Evolutionary conservation across 1,140 invertebrate genomes (phyloP).

Genomic region (Trichogramma pretiosum): DNA sequence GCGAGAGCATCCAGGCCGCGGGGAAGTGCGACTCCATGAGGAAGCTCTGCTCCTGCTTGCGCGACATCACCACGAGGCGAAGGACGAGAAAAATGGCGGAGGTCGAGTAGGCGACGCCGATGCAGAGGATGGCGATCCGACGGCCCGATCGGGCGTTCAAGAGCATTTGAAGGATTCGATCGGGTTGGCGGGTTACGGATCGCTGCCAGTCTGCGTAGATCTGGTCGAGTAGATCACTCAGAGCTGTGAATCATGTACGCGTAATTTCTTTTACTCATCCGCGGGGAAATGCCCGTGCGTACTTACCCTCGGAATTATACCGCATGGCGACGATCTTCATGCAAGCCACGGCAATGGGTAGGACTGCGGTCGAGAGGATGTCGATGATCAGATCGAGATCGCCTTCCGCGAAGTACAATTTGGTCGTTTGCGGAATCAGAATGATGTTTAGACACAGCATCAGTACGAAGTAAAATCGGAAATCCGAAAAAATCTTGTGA

Average conservation of each 20-base stretch:
- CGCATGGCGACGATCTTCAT: conserved; percentile 1
- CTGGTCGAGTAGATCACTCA: conserved; percentile 9
- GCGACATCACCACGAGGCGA: neutral
- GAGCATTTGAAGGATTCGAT: too few species aligned
- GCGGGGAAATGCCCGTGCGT: too few species aligned
- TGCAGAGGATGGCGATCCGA: neutral
- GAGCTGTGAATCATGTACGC: too few species aligned
- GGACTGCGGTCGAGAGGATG: neutral
- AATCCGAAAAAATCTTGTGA: too few species aligned
- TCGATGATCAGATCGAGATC: conserved; percentile 3
- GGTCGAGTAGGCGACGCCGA: neutral
- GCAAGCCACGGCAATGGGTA: neutral
- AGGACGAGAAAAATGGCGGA: neutral
- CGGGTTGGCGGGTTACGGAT: conserved; percentile 1
- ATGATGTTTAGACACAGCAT: too few species aligned
- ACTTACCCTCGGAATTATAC: conserved; percentile 1
- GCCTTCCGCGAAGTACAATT: neutral
- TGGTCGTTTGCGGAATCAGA: neutral
- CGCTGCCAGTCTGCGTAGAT: conserved; percentile 18
- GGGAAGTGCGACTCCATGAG: neutral
- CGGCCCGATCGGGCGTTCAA: neutral
- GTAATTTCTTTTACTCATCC: too few species aligned
- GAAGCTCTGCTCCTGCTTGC: neutral
- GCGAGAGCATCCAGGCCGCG: neutral
- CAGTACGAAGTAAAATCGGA: too few species aligned